These are phyloP conservation scores for Plectrocnemia conspersa DNA, from an alignment of 1,140 invertebrate genomes.

Conservation along the genomic window DNA sequence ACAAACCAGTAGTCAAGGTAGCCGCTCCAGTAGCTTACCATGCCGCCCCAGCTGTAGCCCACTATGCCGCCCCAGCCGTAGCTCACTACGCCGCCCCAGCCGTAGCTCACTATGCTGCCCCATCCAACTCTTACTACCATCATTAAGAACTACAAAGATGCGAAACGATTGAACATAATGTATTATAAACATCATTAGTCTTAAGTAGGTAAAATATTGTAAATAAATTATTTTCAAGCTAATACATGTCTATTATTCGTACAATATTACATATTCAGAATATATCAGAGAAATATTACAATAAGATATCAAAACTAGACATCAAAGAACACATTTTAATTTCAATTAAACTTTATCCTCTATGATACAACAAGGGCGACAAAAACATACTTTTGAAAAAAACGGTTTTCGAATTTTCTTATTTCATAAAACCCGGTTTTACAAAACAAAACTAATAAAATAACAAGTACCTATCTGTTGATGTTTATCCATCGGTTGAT, in stretches of 20 bases:
- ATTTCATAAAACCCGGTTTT: too few species aligned
- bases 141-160: conserved; percentile 16
- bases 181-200: conserved; percentile 11
- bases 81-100: conserved; percentile 33
- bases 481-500: too few species aligned
- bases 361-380: too few species aligned
- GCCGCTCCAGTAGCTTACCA: conserved; percentile 30
- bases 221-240: conserved; percentile 25
- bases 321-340: too few species aligned
- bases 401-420: too few species aligned
- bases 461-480: too few species aligned
- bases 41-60: conserved; percentile 33
- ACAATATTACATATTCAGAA: conserved; percentile 8
- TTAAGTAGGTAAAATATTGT: conserved; percentile 21
- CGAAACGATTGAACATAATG: too few species aligned
- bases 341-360: too few species aligned
- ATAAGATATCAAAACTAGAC: too few species aligned
- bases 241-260: not conserved
- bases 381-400: too few species aligned
- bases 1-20: conserved; percentile 42
- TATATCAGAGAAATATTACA: too few species aligned
- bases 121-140: conserved; percentile 23
- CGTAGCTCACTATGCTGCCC: conserved; percentile 29
- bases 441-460: too few species aligned
- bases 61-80: conserved; percentile 38